A percentile compares a stretch with the other conserved stretches of the same genome.
Conservation (phyloP, 2,888 invertebrate genomes). For the Loripinus fragilis region DNA sequence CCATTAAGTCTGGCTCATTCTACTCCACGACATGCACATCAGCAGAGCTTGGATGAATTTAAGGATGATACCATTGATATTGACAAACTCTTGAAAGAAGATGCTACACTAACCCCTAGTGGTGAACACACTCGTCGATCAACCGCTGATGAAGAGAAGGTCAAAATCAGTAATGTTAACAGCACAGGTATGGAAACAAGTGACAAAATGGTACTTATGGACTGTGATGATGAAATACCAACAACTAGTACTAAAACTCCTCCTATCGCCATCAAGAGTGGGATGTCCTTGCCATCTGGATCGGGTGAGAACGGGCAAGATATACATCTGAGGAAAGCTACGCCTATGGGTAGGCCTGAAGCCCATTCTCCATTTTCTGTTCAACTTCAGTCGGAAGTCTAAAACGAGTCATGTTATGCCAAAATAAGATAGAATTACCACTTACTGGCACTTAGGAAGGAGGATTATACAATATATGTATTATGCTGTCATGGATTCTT, state of each 20-base stretch:
- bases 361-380: neutral
- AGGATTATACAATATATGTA: no score
- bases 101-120: neutral
- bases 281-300: neutral
- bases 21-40: neutral
- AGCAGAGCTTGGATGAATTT: neutral
- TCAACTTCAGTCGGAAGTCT: neutral
- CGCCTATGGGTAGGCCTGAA: neutral
- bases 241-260: neutral
- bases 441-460: no score
- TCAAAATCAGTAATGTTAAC: neutral
- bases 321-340: neutral
- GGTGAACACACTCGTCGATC: neutral
- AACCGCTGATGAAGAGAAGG: constrained; percentile 7
- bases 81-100: neutral
- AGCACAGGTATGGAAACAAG: neutral
- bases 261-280: neutral
- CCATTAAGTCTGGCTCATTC: neutral
- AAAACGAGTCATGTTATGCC: no score
- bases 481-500: no score
- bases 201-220: constrained; percentile 7
- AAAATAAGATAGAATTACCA: no score
- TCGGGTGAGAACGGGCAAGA: neutral
- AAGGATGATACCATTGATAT: neutral
- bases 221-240: constrained; percentile 2